Base-by-base conservation (phyloP, 2,113 vertebrate species). In the Atlantisia rogersi region DNA sequence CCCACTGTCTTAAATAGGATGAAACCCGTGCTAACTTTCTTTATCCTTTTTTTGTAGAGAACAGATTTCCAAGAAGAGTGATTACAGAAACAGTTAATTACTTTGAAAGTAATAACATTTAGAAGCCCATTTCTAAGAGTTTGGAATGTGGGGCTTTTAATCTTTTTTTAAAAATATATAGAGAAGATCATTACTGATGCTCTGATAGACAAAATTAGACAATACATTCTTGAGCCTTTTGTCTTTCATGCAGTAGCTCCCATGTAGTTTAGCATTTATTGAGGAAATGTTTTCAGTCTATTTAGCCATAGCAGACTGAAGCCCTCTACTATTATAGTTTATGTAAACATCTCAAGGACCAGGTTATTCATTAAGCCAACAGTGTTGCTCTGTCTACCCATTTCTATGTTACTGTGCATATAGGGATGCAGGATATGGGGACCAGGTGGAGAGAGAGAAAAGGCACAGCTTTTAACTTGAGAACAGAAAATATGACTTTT, bases 51-150 rank as follows among this genome's bases (percentile, higher is more conserved):
- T 14, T 26, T 52, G 32, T 10, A 29, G 31, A 86, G 62, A 91
- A 21, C 24, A 24, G 39, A 32, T 24, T 44, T 93, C 75, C 63
- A 32, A 92, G 59, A 64, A 73, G 4, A 26, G 46, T 39, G 77
- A 35, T 79, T 96, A 93, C 21, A 87, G 75, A 94, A 74, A 68
- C 11, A 55, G 28, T 67, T 3, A 60, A 56, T 52, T 88, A 65
- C 9, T 58, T 75, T 77, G 20, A 55, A 92, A 71, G 3, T 19
- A 68, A 67, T 31, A 39, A 32, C 9, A 4, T n/a, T 79, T 39
- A 24, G 39, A 76, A 64, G 2, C 3, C 19, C 53, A 25, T 60
- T 73, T 86, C 31, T 78, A 52, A 60, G n/a, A 2, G 2, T 81
- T 97, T 55, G 32, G 6, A 81, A 90, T 2, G 0, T 58, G 28